Base-by-base conservation (phyloP, 1,140 invertebrate species). In the Drosophila sp. region DNA sequence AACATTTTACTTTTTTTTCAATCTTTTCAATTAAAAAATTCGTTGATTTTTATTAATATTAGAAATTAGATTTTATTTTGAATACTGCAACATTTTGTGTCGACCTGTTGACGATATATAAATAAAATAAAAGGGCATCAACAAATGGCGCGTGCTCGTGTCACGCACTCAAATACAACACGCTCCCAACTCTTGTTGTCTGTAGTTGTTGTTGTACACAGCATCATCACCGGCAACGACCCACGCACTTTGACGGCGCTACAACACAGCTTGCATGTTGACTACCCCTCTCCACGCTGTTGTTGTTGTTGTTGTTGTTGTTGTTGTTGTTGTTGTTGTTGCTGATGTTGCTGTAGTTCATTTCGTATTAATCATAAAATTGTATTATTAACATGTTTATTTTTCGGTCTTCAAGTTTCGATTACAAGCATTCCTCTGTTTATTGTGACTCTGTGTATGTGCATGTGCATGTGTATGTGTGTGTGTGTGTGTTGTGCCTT, bases 361-460 rank as follows among this genome's bases (percentile, higher is more conserved):
- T 53, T 87, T 64, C 82, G 82, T 87, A 86, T 86, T 86, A 86
- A 87, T 86, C 82, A 86, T 86, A 86, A 86, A 86, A 86, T 86
- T 86, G 82, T 86, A 86, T 86, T 86, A 86, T 86, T 86, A 86
- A 86, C 83, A 86, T 86, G 82, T 86, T 86, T 86, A 86, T 89
- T 86, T 86, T 86, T 87, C 79, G 83, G 71, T 89, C 79, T 82
- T 89, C 61, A 76, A 86, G 83, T 76, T 89, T 86, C 82, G 82
- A 87, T 87, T 86, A 86, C 82, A 86, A 57, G 75, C 78, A 86
- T 81, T 87, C 81, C 80, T 62, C 61, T 41, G 41, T 65, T 70
- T 72, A 72, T 70, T 72, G 43, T 41, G n/a, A 25, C 7, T 27
- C 9, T 41, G 48, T 53, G 36, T 13, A 11, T 18, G 18, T 65